Evolutionary conservation across 2,888 invertebrate species (phyloP).

Genomic region (Stenodera caucasica): DNA sequence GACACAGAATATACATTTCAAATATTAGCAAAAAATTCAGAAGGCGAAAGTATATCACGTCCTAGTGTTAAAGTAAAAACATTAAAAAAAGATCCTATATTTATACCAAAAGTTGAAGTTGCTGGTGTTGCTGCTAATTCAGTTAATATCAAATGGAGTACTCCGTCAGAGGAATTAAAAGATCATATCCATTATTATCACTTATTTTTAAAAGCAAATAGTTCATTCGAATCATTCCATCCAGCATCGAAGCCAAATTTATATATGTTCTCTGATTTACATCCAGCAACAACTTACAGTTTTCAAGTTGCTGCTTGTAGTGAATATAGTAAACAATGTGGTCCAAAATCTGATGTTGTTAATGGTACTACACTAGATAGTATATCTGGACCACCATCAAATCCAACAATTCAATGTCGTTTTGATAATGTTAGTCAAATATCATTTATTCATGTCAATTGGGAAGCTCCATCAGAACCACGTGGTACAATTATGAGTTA

Average conservation of each 20-base stretch:
- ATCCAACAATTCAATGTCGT: constrained; percentile 68
- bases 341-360: constrained; percentile 75
- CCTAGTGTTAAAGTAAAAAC: constrained; percentile 62
- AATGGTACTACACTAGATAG: constrained; percentile 85
- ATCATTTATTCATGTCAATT: constrained; percentile 69
- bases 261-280: constrained; percentile 77
- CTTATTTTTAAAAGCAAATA: constrained; percentile 65
- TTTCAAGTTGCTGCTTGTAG: constrained; percentile 83
- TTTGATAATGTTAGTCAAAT: constrained; percentile 63
- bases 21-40: constrained; percentile 68
- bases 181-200: constrained; percentile 77
- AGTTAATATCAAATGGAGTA: constrained; percentile 79
- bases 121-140: constrained; percentile 72
- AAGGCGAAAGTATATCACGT: constrained; percentile 58
- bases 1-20: constrained; percentile 69
- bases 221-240: constrained; percentile 64
- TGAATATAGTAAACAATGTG: constrained; percentile 74
- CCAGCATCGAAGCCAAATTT: constrained; percentile 67
- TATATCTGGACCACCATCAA: constrained; percentile 71
- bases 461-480: constrained; percentile 72
- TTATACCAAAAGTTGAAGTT: constrained; percentile 76
- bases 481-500: constrained; percentile 82
- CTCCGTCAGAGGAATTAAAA: constrained; percentile 66
- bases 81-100: constrained; percentile 72
- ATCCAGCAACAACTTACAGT: constrained; percentile 77